Evolutionary conservation across 2,797 vertebrate species (phyloP), one percentile per base, ranked within the genome.

Genomic region (Hephaestus fuliginosus): DNA sequence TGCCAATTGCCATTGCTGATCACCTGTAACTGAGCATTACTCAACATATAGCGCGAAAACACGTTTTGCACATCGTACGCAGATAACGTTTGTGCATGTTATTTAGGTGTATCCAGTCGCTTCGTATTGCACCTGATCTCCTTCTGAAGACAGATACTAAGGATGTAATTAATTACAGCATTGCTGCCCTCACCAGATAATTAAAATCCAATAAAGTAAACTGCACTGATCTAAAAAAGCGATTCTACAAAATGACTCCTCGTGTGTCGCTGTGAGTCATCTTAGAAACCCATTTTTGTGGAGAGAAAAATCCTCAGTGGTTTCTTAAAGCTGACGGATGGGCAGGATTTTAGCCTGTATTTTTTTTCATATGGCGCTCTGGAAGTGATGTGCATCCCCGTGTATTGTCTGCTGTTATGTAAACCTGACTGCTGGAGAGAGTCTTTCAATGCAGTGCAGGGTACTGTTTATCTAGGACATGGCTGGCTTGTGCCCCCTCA

Each of bases 391-490:
- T 72, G 52, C 78, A 67, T 83, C 76, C 55, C 67, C 2, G 51
- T 78, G 74, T 68, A 43, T 68, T 84, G 76, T 77, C 80, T 72
- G 69, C 68, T 51, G 75, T 92, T 90, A 88, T 83, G 83, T 90
- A 92, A 91, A 89, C 73, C 78, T 64, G 51, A 60, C 80, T 81
- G 81, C 86, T 76, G 80, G 58, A 76, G 76, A 80, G 78, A 89
- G 81, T 66, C 17, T 88, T 78, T 83, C 86, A 79, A 44, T 82
- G 76, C 81, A 64, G 81, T 74, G 66, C 84, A 76, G 85, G 72
- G 74, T 82, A 57, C 63, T 64, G 68, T 89, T 86, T 93, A 92
- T 90, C 84, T 85, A 81, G 89, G 88, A 82, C 86, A 86, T 71
- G 73, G 77, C 84, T 88, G 81, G 83, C 86, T 87, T 87, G 80